phyloP scores from a whole-genome alignment of 30 jellyfish, hydroid and myxozoan species.

The Aurelia aurita complex sp. Pacific region DNA sequence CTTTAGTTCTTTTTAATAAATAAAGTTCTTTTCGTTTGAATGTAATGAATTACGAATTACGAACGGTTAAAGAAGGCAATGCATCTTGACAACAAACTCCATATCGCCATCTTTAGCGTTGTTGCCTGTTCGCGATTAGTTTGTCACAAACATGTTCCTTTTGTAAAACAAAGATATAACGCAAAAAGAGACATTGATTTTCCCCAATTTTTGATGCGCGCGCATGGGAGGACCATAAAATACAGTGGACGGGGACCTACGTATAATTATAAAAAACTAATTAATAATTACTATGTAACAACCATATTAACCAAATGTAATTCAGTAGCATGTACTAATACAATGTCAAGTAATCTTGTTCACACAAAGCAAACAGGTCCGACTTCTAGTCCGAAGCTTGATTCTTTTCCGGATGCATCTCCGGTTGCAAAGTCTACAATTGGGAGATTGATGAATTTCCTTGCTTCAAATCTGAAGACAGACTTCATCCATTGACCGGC shows the following conservation, averaged over 20 bases:
- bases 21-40: too few species aligned
- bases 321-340: slow-evolving; percentile 30
- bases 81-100: too few species aligned
- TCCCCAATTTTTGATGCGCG: slow-evolving; percentile 65
- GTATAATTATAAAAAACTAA: slow-evolving; percentile 32
- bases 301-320: slow-evolving; percentile 57
- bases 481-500: slow-evolving; percentile 75
- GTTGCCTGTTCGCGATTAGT: too few species aligned
- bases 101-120: too few species aligned
- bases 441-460: slow-evolving; percentile 87
- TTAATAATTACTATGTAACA: slow-evolving; percentile 39
- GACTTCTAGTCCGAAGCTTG: slow-evolving; percentile 90
- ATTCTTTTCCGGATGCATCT: slow-evolving; percentile 59
- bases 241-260: slow-evolving; percentile 79
- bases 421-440: slow-evolving; percentile 89
- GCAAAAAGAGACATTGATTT: not conserved
- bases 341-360: slow-evolving; percentile 9
- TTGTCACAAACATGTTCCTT: too few species aligned
- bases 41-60: too few species aligned
- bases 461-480: slow-evolving; percentile 79
- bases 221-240: slow-evolving; percentile 88
- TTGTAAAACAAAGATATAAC: too few species aligned
- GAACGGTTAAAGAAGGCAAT: too few species aligned
- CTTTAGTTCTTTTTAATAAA: too few species aligned
- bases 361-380: slow-evolving; percentile 95